Conservation (phyloP, 1,140 invertebrate genomes). For the Belonocnema kinseyi region DNA sequence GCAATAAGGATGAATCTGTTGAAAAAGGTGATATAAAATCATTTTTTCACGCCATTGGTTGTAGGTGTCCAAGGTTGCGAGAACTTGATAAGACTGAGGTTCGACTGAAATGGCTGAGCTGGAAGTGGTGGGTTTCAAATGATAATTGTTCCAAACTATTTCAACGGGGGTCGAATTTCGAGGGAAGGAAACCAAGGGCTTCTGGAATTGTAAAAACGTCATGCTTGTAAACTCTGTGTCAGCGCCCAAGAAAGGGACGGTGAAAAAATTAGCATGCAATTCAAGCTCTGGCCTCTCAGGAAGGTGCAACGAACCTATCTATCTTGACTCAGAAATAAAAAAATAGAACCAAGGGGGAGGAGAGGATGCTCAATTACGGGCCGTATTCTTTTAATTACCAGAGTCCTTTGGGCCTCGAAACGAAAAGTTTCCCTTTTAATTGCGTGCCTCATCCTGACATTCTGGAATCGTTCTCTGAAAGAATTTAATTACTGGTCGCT, state of each 20-base stretch:
- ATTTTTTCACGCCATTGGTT: constrained; percentile 60
- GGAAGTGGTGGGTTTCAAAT: constrained; percentile 39
- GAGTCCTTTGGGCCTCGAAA: constrained; percentile 65
- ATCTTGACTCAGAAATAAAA: constrained; percentile 51
- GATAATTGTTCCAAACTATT: constrained; percentile 72
- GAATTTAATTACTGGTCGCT: constrained; percentile 73
- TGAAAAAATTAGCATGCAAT: constrained; percentile 70
- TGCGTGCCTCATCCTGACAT: constrained; percentile 69
- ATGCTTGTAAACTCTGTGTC: constrained; percentile 33
- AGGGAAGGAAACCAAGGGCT: constrained; percentile 31
- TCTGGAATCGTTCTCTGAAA: constrained; percentile 73
- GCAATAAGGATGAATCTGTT: no score
- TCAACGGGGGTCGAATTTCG: constrained; percentile 54
- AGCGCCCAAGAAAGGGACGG: constrained; percentile 39
- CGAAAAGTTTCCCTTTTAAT: constrained; percentile 75
- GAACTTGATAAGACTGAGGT: constrained; percentile 54
- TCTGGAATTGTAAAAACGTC: constrained; percentile 59
- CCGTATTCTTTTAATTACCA: constrained; percentile 74
- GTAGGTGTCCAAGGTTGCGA: constrained; percentile 46
- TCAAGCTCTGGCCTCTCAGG: constrained; percentile 45
- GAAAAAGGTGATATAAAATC: neutral
- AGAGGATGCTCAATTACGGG: constrained; percentile 61
- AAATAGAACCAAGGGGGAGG: constrained; percentile 32
- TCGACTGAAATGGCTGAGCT: constrained; percentile 27
- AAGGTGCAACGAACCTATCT: constrained; percentile 56